Percentiles rank a stretch among this genome's conserved stretches.
Conservation (phyloP, 2,797 vertebrate genomes). For the Enteromius anoplus region DNA sequence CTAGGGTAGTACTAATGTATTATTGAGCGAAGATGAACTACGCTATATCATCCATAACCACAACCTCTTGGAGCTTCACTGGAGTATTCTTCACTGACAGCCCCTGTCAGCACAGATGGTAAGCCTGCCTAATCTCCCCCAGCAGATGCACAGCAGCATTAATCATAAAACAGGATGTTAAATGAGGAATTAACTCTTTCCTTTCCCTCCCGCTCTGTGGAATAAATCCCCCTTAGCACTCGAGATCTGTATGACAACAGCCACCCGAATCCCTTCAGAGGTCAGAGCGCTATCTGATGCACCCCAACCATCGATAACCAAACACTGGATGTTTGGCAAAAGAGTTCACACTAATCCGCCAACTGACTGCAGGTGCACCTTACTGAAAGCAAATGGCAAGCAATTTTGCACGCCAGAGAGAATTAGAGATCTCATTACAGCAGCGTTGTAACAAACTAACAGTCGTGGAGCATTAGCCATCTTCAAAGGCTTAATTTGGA, state of each 20-base stretch:
- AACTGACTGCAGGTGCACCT: conserved; percentile 24
- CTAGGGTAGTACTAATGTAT: conserved; percentile 23
- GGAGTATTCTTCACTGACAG: conserved; percentile 44
- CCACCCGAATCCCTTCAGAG: not conserved
- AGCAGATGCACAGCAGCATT: conserved; percentile 76
- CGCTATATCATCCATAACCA: conserved; percentile 13
- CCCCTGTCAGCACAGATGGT: conserved; percentile 70
- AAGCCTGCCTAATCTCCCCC: conserved; percentile 64
- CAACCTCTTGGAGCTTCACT: conserved; percentile 35
- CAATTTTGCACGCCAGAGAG: conserved; percentile 9
- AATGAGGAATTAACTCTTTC: conserved; percentile 68
- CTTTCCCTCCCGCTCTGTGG: conserved; percentile 49
- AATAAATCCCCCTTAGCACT: conserved; percentile 28
- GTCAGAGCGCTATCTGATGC: not conserved
- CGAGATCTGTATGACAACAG: conserved; percentile 13
- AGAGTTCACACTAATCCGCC: conserved; percentile 19
- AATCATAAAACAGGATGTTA: conserved; percentile 71
- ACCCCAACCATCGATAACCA: conserved; percentile 1
- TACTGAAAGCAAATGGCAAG: conserved; percentile 15
- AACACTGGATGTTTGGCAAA: conserved; percentile 12
- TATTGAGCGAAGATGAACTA: conserved; percentile 26
- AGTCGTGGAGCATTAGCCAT: conserved; percentile 34
- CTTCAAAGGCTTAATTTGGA: conserved; percentile 41
- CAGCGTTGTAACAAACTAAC: conserved; percentile 22
- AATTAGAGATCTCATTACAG: conserved; percentile 46